A percentile compares a stretch with the other conserved stretches of the same genome.
Evolutionary conservation across 1,140 invertebrate species (phyloP).

Genomic region (Dendroctonus ponderosae): DNA sequence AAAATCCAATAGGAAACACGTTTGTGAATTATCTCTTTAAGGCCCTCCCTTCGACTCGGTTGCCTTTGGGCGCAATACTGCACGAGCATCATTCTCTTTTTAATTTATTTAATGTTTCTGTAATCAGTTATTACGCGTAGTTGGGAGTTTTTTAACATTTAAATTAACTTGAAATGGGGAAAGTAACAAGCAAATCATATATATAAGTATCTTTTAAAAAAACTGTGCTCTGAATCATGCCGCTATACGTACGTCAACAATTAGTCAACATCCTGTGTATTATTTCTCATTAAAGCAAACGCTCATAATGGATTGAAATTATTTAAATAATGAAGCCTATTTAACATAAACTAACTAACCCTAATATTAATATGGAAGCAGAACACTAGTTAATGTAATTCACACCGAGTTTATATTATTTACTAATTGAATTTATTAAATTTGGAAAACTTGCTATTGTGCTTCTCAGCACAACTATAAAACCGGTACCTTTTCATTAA

Average conservation of each 20-base stretch:
- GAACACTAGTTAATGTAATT: conserved; percentile 3
- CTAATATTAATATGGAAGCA: conserved; percentile 9
- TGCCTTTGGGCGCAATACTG: not conserved
- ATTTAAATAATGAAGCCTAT: not conserved
- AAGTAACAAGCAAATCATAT: too few species aligned
- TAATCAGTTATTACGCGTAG: too few species aligned
- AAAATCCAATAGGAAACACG: conserved; percentile 15
- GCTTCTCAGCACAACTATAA: too few species aligned
- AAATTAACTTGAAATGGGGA: too few species aligned
- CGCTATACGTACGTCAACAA: not conserved
- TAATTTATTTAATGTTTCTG: too few species aligned
- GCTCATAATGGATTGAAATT: conserved; percentile 1
- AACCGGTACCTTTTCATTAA: too few species aligned
- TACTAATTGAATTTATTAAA: too few species aligned
- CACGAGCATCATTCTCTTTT: not conserved
- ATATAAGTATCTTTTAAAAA: conserved; percentile 1
- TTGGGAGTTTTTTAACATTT: too few species aligned
- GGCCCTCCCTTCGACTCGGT: conserved; percentile 6
- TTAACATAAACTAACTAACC: not conserved
- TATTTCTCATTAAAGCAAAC: conserved; percentile 16
- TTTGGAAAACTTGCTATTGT: too few species aligned
- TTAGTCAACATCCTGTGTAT: conserved; percentile 19
- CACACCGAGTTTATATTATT: not conserved
- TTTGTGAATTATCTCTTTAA: conserved; percentile 18
- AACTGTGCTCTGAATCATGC: conserved; percentile 6